These are phyloP conservation scores for Metopolophium dirhodum DNA, from an alignment of 1,140 invertebrate genomes.

Conservation along the genomic window DNA sequence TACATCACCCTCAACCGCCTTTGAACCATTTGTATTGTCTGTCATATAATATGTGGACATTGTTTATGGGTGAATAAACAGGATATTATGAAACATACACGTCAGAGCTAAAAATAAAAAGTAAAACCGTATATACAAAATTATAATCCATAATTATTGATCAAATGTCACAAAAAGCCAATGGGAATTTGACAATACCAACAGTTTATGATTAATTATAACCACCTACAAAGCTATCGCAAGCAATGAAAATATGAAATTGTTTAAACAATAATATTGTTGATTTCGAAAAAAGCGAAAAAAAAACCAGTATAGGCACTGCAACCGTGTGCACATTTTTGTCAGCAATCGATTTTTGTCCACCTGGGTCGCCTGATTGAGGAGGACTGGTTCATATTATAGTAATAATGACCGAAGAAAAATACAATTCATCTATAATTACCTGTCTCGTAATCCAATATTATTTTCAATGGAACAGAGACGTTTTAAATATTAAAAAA, in stretches of 20 bases:
- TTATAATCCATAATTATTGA: neutral
- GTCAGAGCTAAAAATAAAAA: neutral
- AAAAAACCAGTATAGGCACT: neutral
- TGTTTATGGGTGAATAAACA: conserved; percentile 29
- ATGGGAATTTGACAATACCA: neutral
- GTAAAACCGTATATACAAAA: conserved; percentile 16
- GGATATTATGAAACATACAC: neutral
- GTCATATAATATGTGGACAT: conserved; percentile 27
- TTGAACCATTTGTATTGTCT: conserved; percentile 11
- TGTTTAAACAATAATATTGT: neutral
- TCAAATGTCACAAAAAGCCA: neutral
- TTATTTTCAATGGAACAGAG: neutral
- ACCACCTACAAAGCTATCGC: neutral
- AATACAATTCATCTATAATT: neutral
- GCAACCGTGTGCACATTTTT: neutral
- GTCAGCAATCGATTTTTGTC: too few species aligned
- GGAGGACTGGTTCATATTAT: neutral
- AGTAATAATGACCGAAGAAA: neutral
- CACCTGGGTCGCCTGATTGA: too few species aligned
- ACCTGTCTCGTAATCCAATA: neutral
- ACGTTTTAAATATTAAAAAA: neutral
- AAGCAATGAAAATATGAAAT: neutral
- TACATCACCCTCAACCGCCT: neutral
- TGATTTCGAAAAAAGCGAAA: neutral
- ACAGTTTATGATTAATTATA: conserved; percentile 7